phyloP scores from a whole-genome alignment of 2,888 invertebrate species.

The Sisyra nigra region DNA sequence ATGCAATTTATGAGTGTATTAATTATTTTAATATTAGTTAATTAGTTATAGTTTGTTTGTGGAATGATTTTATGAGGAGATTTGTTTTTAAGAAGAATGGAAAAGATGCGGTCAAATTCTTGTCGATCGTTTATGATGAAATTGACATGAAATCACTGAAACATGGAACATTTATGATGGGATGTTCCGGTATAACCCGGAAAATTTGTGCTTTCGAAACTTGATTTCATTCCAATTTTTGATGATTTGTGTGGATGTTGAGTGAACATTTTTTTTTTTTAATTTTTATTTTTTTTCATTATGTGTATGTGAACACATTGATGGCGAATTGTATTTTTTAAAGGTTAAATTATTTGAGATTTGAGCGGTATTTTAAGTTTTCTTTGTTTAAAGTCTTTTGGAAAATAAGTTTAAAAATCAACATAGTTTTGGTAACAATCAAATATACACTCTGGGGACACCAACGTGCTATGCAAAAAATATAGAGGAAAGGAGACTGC shows the following conservation, averaged over 20 bases:
- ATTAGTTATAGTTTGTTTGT: too few relatives aligned
- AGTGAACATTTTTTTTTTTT: not conserved
- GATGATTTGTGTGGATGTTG: not conserved
- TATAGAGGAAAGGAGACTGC: too few relatives aligned
- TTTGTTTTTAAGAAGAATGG: too few relatives aligned
- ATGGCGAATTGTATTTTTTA: slow-evolving; percentile 4
- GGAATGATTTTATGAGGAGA: too few relatives aligned
- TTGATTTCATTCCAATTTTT: slow-evolving; percentile 1
- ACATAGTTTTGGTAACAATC: not conserved
- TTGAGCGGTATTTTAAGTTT: slow-evolving; percentile 4
- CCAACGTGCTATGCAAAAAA: slow-evolving; percentile 4
- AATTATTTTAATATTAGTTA: too few relatives aligned
- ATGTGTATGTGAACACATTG: slow-evolving; percentile 5
- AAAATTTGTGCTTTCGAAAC: not conserved
- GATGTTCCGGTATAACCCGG: too few relatives aligned
- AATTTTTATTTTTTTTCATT: not conserved
- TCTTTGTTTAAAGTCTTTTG: not conserved
- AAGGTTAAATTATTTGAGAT: slow-evolving; percentile 2
- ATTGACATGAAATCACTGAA: too few relatives aligned
- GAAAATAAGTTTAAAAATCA: not conserved
- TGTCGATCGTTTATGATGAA: too few relatives aligned
- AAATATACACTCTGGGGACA: slow-evolving; percentile 5
- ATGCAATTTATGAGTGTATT: not conserved
- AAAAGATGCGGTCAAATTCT: too few relatives aligned
- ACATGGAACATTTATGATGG: too few relatives aligned